Evolutionary conservation across 2,888 invertebrate genomes (phyloP).

Genomic region (Azorinus chamasolen): DNA sequence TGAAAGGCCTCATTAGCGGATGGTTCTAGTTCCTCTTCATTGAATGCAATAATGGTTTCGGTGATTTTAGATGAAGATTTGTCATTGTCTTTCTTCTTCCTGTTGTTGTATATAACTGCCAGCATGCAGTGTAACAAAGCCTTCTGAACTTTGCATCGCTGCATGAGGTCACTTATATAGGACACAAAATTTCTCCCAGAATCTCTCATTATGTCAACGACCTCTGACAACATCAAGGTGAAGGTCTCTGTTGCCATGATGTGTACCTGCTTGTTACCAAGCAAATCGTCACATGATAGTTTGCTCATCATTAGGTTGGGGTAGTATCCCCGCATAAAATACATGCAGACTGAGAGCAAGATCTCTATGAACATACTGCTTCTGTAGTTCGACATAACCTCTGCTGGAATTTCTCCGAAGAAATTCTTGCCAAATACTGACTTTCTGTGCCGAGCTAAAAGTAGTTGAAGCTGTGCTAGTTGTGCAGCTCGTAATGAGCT

Average conservation of each 20-base stretch:
- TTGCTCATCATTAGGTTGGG: constrained; percentile 90
- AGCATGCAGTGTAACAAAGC: constrained; percentile 93
- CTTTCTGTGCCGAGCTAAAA: constrained; percentile 92
- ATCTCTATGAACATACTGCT: constrained; percentile 94
- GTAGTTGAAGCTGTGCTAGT: constrained; percentile 88
- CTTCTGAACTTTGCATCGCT: constrained; percentile 93
- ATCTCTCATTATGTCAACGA: constrained; percentile 91
- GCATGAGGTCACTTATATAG: constrained; percentile 91
- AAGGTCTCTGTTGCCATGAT: constrained; percentile 92
- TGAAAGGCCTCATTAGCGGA: constrained; percentile 84
- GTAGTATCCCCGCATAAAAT: constrained; percentile 93
- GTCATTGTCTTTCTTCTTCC: constrained; percentile 55
- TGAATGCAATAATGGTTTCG: constrained; percentile 92
- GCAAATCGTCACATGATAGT: constrained; percentile 90
- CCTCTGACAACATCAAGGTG: constrained; percentile 91
- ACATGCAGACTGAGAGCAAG: constrained; percentile 91
- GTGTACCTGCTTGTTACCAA: constrained; percentile 90
- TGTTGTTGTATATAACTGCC: constrained; percentile 90
- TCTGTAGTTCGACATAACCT: constrained; percentile 90
- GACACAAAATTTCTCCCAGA: constrained; percentile 92
- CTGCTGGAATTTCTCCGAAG: constrained; percentile 87
- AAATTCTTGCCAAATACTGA: constrained; percentile 91
- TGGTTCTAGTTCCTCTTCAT: constrained; percentile 87
- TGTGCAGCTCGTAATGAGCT: constrained; percentile 86
- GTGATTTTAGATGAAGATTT: constrained; percentile 88